These are phyloP conservation scores for Myxocyprinus asiaticus DNA, from an alignment of 2,113 vertebrate species.

Conservation along the genomic window DNA sequence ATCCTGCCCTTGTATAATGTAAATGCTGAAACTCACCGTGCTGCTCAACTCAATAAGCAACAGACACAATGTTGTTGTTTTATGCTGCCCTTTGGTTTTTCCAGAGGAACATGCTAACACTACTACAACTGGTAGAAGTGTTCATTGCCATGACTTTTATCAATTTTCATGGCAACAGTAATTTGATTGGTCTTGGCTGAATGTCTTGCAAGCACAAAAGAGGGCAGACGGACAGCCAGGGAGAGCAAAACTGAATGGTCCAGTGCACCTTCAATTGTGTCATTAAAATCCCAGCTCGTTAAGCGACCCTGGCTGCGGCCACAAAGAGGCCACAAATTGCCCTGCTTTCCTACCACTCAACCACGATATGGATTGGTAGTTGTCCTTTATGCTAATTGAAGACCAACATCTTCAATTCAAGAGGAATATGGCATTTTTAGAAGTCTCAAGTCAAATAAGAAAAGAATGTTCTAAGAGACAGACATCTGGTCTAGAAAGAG, in stretches of 20 bases:
- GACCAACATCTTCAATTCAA: conserved; percentile 17
- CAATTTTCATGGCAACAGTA: conserved; percentile 41
- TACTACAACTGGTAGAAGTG: not conserved
- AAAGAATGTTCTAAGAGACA: no score
- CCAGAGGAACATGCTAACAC: conserved; percentile 7
- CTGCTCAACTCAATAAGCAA: not conserved
- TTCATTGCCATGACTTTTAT: conserved; percentile 46
- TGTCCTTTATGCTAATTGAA: conserved; percentile 35
- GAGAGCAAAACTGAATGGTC: conserved; percentile 46
- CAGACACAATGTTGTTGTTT: not conserved
- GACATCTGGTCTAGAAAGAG: no score
- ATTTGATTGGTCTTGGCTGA: conserved; percentile 49
- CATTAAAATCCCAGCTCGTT: conserved; percentile 61
- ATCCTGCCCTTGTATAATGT: not conserved
- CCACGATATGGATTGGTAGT: conserved; percentile 22
- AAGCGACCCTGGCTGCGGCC: conserved; percentile 36
- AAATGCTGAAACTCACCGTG: not conserved
- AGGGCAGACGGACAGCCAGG: not conserved
- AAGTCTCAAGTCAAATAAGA: no score
- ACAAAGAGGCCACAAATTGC: conserved; percentile 43
- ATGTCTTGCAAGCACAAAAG: conserved; percentile 40
- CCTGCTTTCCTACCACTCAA: conserved; percentile 15
- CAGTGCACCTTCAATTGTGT: conserved; percentile 54
- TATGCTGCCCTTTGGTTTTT: not conserved
- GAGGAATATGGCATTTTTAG: not conserved